Evolutionary conservation across 2,797 vertebrate species (phyloP).

Genomic region (Psittacula derbiana): DNA sequence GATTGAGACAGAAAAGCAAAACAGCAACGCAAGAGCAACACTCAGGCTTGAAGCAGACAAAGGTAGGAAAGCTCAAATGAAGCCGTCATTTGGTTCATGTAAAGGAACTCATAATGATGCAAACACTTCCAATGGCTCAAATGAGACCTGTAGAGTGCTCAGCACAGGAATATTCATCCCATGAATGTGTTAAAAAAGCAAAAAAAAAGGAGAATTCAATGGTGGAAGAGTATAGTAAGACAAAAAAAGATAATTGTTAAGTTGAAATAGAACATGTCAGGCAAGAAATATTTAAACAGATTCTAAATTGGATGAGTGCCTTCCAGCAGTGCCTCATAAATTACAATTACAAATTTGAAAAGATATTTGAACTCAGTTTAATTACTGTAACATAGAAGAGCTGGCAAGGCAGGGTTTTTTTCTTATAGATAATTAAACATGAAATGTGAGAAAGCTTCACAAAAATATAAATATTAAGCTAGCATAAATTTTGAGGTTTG

Average conservation of each 20-base stretch:
- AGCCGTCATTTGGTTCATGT: not conserved
- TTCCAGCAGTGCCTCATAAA: not conserved
- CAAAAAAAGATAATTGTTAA: not conserved
- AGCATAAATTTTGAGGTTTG: not conserved
- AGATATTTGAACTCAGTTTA: not conserved
- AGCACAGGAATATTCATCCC: not conserved
- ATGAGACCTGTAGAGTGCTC: not conserved
- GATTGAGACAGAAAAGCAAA: not conserved
- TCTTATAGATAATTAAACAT: not conserved
- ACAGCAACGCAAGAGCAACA: fast-evolving
- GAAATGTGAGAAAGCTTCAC: not conserved
- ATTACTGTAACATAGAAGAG: not conserved
- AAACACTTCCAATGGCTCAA: not conserved
- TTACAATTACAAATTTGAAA: conserved; percentile 1
- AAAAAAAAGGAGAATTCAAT: not conserved
- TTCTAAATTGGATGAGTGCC: not conserved
- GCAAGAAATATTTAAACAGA: conserved; percentile 13
- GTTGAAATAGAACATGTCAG: not conserved
- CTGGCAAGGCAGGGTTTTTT: not conserved
- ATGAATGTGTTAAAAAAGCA: not conserved
- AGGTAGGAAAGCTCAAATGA: not conserved
- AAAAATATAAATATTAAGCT: not conserved
- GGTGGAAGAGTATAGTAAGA: not conserved
- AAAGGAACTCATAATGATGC: not conserved
- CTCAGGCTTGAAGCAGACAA: not conserved